These are phyloP conservation scores for Rostratula benghalensis DNA, from an alignment of 2,113 vertebrate species.

Conservation along the genomic window DNA sequence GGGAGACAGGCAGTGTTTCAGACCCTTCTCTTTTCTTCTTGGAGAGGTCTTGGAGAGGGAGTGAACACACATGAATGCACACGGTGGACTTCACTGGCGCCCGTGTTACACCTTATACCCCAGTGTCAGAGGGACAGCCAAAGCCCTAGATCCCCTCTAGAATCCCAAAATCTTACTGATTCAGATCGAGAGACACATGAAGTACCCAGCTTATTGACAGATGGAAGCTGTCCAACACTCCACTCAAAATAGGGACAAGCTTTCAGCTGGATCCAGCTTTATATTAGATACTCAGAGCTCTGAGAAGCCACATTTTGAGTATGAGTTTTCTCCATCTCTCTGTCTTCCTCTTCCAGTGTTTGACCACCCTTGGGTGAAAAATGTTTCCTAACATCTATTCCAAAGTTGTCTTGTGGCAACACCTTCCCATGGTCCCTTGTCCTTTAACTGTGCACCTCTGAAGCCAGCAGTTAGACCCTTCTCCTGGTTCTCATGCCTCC, in stretches of 20 bases:
- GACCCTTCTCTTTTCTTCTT: not conserved
- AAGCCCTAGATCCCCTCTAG: not conserved
- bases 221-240: not conserved
- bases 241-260: not conserved
- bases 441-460: not conserved
- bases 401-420: not conserved
- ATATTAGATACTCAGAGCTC: not conserved
- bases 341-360: not conserved
- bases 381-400: not conserved
- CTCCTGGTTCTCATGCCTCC: not conserved
- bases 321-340: not conserved
- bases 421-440: accelerated
- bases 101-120: accelerated
- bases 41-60: not conserved
- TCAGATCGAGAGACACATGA: not conserved
- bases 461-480: not conserved
- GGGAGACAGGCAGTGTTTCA: not conserved
- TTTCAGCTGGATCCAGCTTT: not conserved
- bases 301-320: not conserved
- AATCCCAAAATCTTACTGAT: not conserved
- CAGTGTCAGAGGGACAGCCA: not conserved
- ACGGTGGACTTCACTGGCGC: not conserved
- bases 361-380: not conserved
- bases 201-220: not conserved
- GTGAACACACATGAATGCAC: not conserved